Evolutionary conservation across 2,888 invertebrate genomes (phyloP).

Genomic region (Mesorhabditis spiculigera): DNA sequence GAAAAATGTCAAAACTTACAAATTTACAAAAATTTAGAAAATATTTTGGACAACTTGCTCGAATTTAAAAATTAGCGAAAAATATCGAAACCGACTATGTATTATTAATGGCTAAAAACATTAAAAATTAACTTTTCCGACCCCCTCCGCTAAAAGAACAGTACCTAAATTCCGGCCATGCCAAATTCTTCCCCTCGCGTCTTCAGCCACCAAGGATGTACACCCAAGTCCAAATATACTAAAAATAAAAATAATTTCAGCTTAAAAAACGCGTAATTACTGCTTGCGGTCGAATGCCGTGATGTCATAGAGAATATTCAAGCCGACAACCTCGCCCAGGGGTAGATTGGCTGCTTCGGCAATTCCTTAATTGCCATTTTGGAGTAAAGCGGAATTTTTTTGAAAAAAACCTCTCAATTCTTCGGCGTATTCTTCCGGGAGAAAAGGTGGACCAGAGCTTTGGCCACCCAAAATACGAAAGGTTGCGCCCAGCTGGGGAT

Average conservation of each 20-base stretch:
- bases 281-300: slow-evolving; percentile 43
- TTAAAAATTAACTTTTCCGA: no score
- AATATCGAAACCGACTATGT: no score
- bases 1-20: no score
- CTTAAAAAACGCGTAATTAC: slow-evolving; percentile 13
- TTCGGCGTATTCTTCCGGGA: slow-evolving; percentile 28
- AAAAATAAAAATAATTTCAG: slow-evolving; percentile 8
- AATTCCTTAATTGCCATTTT: slow-evolving; percentile 36
- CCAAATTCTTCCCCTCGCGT: slow-evolving; percentile 50
- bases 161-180: slow-evolving; percentile 55
- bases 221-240: slow-evolving; percentile 48
- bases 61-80: no score
- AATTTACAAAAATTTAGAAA: no score
- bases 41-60: no score
- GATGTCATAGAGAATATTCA: slow-evolving; percentile 51
- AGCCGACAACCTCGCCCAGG: slow-evolving; percentile 44
- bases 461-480: slow-evolving; percentile 40
- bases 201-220: slow-evolving; percentile 61
- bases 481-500: slow-evolving; percentile 36
- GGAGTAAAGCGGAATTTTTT: neutral
- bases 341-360: slow-evolving; percentile 31
- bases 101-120: no score
- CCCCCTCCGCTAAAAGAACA: no score
- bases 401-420: slow-evolving; percentile 37
- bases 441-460: slow-evolving; percentile 32